A percentile compares a stretch with the other conserved stretches of the same genome.
Evolutionary conservation across 1,140 invertebrate species (phyloP).

Genomic region (Atta texana): DNA sequence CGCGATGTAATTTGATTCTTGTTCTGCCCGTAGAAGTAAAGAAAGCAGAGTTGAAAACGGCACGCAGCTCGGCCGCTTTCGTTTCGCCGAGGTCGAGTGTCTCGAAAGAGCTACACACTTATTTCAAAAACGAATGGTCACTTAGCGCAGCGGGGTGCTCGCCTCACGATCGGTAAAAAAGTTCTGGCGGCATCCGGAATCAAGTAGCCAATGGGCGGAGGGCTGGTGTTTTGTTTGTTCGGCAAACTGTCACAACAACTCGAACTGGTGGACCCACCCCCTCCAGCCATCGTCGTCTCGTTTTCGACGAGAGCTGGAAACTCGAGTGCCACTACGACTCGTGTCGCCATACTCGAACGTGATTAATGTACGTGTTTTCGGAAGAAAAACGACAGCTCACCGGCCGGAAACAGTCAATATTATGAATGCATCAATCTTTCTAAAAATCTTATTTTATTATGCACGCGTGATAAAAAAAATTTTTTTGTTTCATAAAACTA

Average conservation of each 20-base stretch:
- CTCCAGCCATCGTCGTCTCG: slow-evolving; percentile 26
- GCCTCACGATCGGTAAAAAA: slow-evolving; percentile 57
- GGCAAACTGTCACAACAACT: slow-evolving; percentile 83
- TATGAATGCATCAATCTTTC: neutral
- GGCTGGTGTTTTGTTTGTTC: slow-evolving; percentile 78
- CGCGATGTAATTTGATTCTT: slow-evolving; percentile 53
- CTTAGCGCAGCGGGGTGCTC: slow-evolving; percentile 76
- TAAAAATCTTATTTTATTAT: neutral
- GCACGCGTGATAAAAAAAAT: neutral
- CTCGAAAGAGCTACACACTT: slow-evolving; percentile 62
- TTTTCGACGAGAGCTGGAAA: slow-evolving; percentile 69
- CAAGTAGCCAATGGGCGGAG: slow-evolving; percentile 29
- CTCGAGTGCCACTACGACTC: slow-evolving; percentile 68
- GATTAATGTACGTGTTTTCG: slow-evolving; percentile 57
- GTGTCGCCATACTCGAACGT: slow-evolving; percentile 60
- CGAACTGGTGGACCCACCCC: slow-evolving; percentile 61
- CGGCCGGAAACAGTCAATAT: slow-evolving; percentile 17
- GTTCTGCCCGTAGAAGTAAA: neutral
- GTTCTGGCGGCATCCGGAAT: slow-evolving; percentile 60
- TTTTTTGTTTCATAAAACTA: neutral
- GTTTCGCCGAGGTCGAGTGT: slow-evolving; percentile 52
- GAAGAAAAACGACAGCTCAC: neutral
- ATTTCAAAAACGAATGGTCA: slow-evolving; percentile 77
- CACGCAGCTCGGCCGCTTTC: neutral
- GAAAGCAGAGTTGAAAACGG: slow-evolving; percentile 26